These are phyloP conservation scores for Anolis sagrei DNA, from an alignment of 2,113 vertebrate genomes.

Conservation along the genomic window DNA sequence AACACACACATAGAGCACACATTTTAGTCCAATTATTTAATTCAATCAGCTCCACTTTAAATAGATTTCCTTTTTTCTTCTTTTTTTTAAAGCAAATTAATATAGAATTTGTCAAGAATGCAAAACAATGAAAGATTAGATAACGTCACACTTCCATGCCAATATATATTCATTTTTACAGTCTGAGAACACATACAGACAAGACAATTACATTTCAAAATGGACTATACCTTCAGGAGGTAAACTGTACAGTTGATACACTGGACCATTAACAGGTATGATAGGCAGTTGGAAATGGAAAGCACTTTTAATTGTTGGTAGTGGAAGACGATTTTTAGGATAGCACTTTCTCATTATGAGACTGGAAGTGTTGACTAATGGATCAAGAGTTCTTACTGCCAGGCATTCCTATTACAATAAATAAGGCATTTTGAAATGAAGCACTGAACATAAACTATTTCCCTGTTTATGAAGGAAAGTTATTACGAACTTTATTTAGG, in stretches of 20 bases:
- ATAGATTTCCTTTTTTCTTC: too few relatives aligned
- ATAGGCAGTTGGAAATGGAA: constrained; percentile 89
- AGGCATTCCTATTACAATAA: constrained; percentile 89
- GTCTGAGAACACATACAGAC: not conserved
- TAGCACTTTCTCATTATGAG: constrained; percentile 99
- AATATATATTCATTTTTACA: not conserved
- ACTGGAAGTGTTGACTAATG: constrained; percentile 93
- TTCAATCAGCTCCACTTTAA: not conserved
- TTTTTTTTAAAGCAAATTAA: not conserved
- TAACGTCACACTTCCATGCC: not conserved
- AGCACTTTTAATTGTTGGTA: constrained; percentile 94
- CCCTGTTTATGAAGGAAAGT: not conserved
- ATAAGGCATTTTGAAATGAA: constrained; percentile 33
- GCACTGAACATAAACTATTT: not conserved
- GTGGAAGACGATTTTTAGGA: constrained; percentile 96
- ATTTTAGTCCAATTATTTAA: too few relatives aligned
- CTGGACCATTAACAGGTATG: constrained; percentile 86
- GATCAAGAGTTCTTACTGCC: constrained; percentile 93
- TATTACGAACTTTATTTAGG: too few relatives aligned
- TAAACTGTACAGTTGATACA: constrained; percentile 90
- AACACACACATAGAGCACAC: too few relatives aligned
- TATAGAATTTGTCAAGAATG: not conserved
- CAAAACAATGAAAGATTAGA: not conserved
- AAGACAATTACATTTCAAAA: constrained; percentile 20
- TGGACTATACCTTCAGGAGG: constrained; percentile 86